Conservation (phyloP, 2,113 vertebrate species). For the Chaenocephalus aceratus region DNA sequence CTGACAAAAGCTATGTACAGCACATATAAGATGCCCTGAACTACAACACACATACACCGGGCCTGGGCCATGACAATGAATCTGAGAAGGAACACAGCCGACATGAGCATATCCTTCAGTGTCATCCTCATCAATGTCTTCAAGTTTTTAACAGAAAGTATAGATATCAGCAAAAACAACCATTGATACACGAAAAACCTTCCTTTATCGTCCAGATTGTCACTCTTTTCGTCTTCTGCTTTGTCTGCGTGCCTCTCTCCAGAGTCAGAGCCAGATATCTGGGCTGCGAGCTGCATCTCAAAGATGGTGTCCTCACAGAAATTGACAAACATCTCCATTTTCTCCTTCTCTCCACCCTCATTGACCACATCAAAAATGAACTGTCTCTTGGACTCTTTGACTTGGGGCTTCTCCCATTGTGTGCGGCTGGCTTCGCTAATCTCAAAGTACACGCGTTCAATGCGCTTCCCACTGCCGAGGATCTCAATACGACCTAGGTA, state of each 20-base stretch:
- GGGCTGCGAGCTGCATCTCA: conserved; percentile 96
- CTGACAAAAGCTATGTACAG: conserved; percentile 88
- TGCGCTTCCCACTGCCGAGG: conserved; percentile 94
- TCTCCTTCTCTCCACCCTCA: conserved; percentile 94
- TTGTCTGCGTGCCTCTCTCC: conserved; percentile 84
- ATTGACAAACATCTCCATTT: conserved; percentile 98
- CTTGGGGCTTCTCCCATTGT: conserved; percentile 98
- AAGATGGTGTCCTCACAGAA: conserved; percentile 99
- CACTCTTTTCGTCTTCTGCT: conserved; percentile 81
- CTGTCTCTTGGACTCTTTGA: conserved; percentile 96
- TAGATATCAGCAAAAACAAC: conserved; percentile 82
- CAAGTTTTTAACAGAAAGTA: conserved; percentile 89
- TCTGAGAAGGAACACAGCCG: conserved; percentile 82
- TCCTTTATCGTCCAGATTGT: conserved; percentile 75
- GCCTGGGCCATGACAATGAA: conserved; percentile 81
- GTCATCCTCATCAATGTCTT: conserved; percentile 91
- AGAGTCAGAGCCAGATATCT: conserved; percentile 88
- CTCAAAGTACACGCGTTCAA: conserved; percentile 96
- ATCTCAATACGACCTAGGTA: conserved; percentile 95
- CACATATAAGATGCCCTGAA: conserved; percentile 84
- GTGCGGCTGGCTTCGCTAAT: conserved; percentile 95
- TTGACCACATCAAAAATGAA: conserved; percentile 98
- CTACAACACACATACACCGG: conserved; percentile 78
- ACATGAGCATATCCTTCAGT: conserved; percentile 85
- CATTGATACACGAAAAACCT: conserved; percentile 83